Base-by-base conservation (phyloP, 92 coral and sea anemone species). In the Epizoanthus stellaris region DNA sequence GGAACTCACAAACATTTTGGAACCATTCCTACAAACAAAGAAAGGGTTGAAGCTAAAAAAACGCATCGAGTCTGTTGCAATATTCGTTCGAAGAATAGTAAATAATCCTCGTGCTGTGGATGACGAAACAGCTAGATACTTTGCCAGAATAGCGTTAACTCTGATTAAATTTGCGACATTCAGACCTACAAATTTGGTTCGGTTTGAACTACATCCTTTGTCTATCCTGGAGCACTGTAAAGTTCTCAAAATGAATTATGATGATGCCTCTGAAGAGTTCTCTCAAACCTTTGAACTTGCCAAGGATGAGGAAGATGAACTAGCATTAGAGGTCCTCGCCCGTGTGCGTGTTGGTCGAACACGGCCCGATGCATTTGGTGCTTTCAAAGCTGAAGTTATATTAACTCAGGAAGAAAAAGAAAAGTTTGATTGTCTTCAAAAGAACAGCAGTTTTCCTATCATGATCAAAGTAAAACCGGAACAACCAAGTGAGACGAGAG, bases 171-270 rank as follows among this genome's bases (percentile, higher is more conserved):
- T 66, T 66, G 70, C 70, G 4, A 13, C 43, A 34, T 66, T 66
- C 70, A 66, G 43, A 8, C 70, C 70, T 66, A 15, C 70, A 38
- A 66, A 66, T 38, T 9, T 66, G 43, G 70, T 66, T 66, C 42
- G 30, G 15, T 66, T 66, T 66, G 39, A 66, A 30, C 39, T 30
- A 0, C 14, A 21, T 11, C 70, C 70, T 12, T 21, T 11, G 42
- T 13, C 39, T 15, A 6, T 13, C 11, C 14, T 39, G 15, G 39
- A 25, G 4, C 15, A 4, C 40, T 66, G 39, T 12, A 38, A 6
- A 36, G 39, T 34, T n/a, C 47, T 3, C 8, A 38, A 14, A 8
- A 3, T 68, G 73, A 38, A 15, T 4, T 68, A 68, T 38, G 73
- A 68, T 38, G 15, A 25, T 3, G 49, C 39, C 14, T 43, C 39